These are phyloP conservation scores for Eilema caniola DNA, from an alignment of 2,888 invertebrate species.

Conservation along the genomic window DNA sequence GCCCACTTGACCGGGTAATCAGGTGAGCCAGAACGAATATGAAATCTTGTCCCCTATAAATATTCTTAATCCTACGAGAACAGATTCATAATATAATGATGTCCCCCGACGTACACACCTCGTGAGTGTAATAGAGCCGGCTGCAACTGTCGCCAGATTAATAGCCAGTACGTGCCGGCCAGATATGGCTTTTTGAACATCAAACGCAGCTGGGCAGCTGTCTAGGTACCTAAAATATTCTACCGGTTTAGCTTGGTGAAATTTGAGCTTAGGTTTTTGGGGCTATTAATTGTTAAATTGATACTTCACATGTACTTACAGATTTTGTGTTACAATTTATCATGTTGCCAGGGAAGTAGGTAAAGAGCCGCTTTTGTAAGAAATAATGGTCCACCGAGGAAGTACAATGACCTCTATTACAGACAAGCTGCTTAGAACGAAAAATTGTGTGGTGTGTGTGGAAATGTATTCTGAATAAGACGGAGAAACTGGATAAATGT, in stretches of 20 bases:
- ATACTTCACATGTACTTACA: not conserved
- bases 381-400: too few species aligned
- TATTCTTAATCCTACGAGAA: not conserved
- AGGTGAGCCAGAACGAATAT: not conserved
- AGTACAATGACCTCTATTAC: too few species aligned
- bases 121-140: constrained; percentile 58
- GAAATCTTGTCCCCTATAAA: not conserved
- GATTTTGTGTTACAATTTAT: too few species aligned
- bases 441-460: too few species aligned
- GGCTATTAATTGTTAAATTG: not conserved
- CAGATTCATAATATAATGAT: constrained; percentile 50
- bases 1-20: too few species aligned
- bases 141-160: constrained; percentile 70
- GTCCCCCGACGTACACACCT: constrained; percentile 46
- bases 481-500: too few species aligned
- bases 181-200: constrained; percentile 55
- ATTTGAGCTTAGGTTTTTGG: not conserved
- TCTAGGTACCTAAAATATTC: constrained; percentile 8
- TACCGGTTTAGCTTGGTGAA: not conserved
- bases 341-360: too few species aligned
- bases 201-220: constrained; percentile 35
- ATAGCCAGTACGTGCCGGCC: constrained; percentile 63
- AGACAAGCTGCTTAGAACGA: too few species aligned
- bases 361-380: too few species aligned
- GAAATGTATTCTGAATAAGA: too few species aligned